Evolutionary conservation across 37 sponge, comb jelly and placozoan genomes (phyloP), one percentile per base, ranked within the genome.

Genomic region (Axinella damicornis): DNA sequence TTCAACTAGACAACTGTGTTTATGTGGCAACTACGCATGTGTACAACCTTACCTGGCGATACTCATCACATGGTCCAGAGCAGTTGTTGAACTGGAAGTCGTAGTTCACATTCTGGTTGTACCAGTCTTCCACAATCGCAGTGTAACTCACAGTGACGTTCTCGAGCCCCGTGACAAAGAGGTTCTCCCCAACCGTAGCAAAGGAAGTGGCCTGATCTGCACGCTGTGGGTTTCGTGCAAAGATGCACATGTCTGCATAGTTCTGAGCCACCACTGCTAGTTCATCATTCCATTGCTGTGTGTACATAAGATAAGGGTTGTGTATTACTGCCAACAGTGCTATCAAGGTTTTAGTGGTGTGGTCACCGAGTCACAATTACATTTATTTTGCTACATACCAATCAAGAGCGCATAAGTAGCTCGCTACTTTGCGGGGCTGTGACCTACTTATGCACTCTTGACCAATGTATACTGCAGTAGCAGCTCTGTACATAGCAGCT

Each of bases 171-270:
- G 57, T 12, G 19, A 46, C 62, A 22, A 62, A 33, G 22, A 62
- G 27, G 68, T 87, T 87, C 74, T 87, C 82, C 17, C 88, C 88
- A 20, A 87, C 88, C 36, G 56, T 67, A 41, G 22, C 40, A 71
- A 87, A 87, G 25, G 57, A 40, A 55, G 52, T 40, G 6, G 57
- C 74, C 56, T 77, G 68, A 1, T 79, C 57, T 20, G 46, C 69
- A 20, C 81, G 53, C 52, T 81, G 33, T 30, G 74, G 81, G 31
- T 87, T 87, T 34, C 41, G 46, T 18, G 20, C 59, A 24, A 73
- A 74, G 17, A 62, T 25, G 39, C 88, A 87, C 40, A 9, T 74
- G 24, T 74, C 68, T 0, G 88, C 65, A 33, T 74, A 81, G 52
- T 32, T 22, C 36, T 80, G 82, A 30, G 88, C 88, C 35, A 81